A percentile compares a stretch with the other conserved stretches of the same genome.
These are phyloP conservation scores for Pipra filicauda DNA, from an alignment of 2,113 vertebrate species.

Conservation along the genomic window DNA sequence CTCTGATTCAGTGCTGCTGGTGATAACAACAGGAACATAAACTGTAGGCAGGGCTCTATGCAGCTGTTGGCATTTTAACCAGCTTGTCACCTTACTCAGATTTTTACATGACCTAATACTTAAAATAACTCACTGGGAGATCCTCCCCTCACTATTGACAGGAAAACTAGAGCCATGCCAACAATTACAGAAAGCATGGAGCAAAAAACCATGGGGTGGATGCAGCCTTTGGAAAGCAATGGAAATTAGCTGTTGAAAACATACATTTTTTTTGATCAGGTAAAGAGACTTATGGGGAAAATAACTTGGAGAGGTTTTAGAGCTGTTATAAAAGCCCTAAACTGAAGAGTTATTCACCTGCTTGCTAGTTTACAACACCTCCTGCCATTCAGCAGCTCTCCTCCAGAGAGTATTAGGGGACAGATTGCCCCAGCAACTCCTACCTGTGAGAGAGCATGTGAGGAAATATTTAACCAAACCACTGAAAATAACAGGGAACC, in stretches of 20 bases:
- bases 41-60: background rate
- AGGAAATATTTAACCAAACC: background rate
- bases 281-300: background rate
- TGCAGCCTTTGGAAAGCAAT: background rate
- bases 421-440: background rate
- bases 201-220: background rate
- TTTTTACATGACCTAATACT: background rate
- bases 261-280: background rate
- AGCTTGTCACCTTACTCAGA: background rate
- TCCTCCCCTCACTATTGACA: background rate
- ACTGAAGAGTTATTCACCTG: background rate
- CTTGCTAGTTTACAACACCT: background rate
- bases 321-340: background rate
- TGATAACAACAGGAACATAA: background rate
- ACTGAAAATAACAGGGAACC: background rate
- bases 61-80: background rate
- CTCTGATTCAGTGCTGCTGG: background rate
- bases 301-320: background rate
- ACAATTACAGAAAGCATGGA: background rate
- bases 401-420: background rate
- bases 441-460: background rate
- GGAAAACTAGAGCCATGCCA: background rate
- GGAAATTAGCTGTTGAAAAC: background rate
- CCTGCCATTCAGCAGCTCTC: background rate
- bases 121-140: background rate